A percentile compares a stretch with the other conserved stretches of the same genome.
These are phyloP conservation scores for Linurgus olivaceus DNA, from an alignment of 2,797 vertebrate species.

Conservation along the genomic window DNA sequence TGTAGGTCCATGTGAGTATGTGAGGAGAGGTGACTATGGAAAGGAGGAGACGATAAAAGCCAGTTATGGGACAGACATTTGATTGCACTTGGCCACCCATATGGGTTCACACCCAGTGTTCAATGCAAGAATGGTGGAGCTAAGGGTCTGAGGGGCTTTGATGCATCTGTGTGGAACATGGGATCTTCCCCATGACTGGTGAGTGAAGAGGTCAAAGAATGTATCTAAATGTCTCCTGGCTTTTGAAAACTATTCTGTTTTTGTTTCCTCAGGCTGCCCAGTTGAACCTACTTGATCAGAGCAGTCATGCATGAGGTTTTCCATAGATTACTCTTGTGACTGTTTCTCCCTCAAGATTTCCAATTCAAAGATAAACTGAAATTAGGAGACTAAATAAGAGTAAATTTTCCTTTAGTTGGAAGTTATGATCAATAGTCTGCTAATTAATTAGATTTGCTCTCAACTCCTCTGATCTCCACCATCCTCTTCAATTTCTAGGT, in stretches of 20 bases:
- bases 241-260: neutral
- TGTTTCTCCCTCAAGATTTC: neutral
- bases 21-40: neutral
- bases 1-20: neutral
- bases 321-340: neutral
- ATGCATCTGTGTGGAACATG: fast-evolving
- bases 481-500: neutral
- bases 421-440: neutral
- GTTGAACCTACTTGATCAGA: neutral
- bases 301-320: neutral
- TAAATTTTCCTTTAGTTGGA: neutral
- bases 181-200: neutral
- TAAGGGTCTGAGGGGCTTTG: neutral
- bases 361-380: neutral
- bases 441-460: neutral
- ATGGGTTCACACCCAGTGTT: neutral
- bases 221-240: neutral
- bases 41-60: neutral
- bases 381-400: neutral
- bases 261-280: neutral
- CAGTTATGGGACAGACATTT: neutral
- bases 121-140: neutral
- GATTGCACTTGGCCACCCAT: neutral
- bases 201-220: neutral
- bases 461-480: neutral